These are phyloP conservation scores for Sinella curviseta DNA, from an alignment of 1,140 invertebrate genomes.

Conservation along the genomic window DNA sequence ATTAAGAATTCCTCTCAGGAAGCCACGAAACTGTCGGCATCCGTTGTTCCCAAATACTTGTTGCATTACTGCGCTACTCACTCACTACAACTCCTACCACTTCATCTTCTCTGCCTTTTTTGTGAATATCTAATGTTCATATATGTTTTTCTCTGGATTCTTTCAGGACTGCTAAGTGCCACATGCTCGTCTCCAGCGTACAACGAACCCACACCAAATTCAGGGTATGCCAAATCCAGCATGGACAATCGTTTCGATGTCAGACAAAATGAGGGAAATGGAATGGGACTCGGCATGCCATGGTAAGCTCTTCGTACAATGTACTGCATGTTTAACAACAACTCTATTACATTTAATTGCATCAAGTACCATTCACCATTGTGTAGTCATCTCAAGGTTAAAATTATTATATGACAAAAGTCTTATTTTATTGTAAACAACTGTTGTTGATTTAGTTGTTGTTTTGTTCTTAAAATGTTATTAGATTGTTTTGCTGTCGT, in stretches of 20 bases:
- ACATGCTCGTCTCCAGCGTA: constrained; percentile 31
- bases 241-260: neutral
- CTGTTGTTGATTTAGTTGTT: too few species aligned
- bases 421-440: too few species aligned
- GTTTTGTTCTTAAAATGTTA: too few species aligned
- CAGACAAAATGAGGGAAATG: neutral
- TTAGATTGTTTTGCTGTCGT: too few species aligned
- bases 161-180: constrained; percentile 42
- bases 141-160: constrained; percentile 23
- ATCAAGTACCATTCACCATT: too few species aligned
- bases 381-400: too few species aligned
- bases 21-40: neutral
- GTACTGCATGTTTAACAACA: too few species aligned
- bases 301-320: too few species aligned
- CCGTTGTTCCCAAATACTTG: neutral
- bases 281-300: neutral
- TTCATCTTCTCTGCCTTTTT: neutral
- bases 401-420: too few species aligned
- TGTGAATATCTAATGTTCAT: neutral
- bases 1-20: constrained; percentile 12
- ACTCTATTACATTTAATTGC: too few species aligned
- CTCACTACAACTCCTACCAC: neutral
- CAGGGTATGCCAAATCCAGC: neutral
- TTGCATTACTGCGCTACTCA: neutral
- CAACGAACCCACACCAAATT: neutral